Conservation (phyloP, 1,140 invertebrate species). For the Acromyrmex echinatior region DNA sequence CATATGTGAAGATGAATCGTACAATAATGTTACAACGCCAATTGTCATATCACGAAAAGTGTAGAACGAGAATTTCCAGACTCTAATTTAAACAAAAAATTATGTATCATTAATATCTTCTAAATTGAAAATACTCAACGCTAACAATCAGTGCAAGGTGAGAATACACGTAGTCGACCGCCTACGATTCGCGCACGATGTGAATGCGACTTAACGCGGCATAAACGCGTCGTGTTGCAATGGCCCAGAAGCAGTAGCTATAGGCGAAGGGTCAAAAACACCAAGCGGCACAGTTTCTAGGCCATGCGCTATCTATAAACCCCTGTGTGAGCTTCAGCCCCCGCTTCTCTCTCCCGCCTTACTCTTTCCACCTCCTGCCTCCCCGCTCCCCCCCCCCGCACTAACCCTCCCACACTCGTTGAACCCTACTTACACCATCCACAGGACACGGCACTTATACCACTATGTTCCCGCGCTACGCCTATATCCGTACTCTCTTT, state of each 20-base stretch:
- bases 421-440: constrained; percentile 73
- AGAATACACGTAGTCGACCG: neutral
- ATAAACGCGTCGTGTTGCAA: constrained; percentile 79
- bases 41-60: too few relatives aligned
- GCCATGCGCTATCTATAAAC: constrained; percentile 87
- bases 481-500: constrained; percentile 46
- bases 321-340: constrained; percentile 80
- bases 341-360: constrained; percentile 57
- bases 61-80: too few relatives aligned
- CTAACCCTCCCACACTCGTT: constrained; percentile 60
- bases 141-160: neutral
- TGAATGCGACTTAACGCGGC: constrained; percentile 73
- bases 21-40: too few relatives aligned
- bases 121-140: neutral
- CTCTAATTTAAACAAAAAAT: too few relatives aligned
- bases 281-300: constrained; percentile 86
- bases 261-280: constrained; percentile 87
- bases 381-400: neutral
- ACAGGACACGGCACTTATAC: constrained; percentile 66
- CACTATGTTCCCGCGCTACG: constrained; percentile 14
- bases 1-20: too few relatives aligned
- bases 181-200: constrained; percentile 25
- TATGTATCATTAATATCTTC: too few relatives aligned
- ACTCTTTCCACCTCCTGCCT: constrained; percentile 35
- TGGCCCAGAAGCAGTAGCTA: constrained; percentile 84